Evolutionary conservation across 1,140 invertebrate species (phyloP), one percentile per base, ranked within the genome.

Genomic region (Rhizoglyphus robini): DNA sequence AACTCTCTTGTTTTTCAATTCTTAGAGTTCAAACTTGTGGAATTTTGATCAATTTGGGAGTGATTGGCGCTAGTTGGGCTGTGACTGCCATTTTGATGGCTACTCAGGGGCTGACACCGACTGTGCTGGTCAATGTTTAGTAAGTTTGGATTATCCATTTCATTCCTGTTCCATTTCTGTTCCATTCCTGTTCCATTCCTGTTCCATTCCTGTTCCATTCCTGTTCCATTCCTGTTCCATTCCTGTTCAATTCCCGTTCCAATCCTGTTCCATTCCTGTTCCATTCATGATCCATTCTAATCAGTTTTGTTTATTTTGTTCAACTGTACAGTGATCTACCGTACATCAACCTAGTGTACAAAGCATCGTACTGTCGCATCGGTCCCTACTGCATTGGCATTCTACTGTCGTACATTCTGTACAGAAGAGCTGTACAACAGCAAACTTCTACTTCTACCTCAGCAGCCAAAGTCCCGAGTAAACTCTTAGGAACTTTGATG

Each of bases 371-470:
- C 38, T 54, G 48, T 38, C 63, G 66, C 31, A 49, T 68, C 23
- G 57, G 66, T 38, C 64, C 67, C 46, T 68, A 67, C 38, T 59
- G 30, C 41, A 8, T 68, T 4, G 67, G 67, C 11, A 57, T 63
- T n/a, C 25, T 68, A 1, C 27, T 51, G 32, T 63, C 51, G 1
- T 51, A 51, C 31, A 41, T 65, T 32, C 29, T 29, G 13, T 29
- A 38, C 18, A 41, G 58, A 34, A 60, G 58, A 60, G 2, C 15
- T 34, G 3, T 3, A 29, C n/a, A 60, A n/a, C 1, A 34, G 31
- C n/a, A 34, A 60, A 30, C 4, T 3, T 8, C 20, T 13, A 15
- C 13, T 13, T 8, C 8, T 41, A n/a, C n/a, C n/a, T 41, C 18
- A 18, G 18, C 8, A 11, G 36, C 36, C 8, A 41, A 41, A 41